A percentile compares a stretch with the other conserved stretches of the same genome.
Evolutionary conservation across 2,888 invertebrate species (phyloP).

Genomic region (Thymelicus lineola): DNA sequence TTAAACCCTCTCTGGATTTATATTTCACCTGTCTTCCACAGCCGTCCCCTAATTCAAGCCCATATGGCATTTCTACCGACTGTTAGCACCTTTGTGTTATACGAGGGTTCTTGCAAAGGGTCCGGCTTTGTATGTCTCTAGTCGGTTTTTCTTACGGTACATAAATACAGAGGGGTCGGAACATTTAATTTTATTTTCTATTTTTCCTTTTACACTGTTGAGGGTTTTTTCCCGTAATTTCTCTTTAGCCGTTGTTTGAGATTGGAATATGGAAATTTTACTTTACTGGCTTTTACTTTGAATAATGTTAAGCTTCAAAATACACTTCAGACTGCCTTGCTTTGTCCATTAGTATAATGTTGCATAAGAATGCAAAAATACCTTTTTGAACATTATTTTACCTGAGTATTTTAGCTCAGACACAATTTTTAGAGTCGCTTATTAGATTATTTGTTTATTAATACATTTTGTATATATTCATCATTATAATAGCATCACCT

Average conservation of each 20-base stretch:
- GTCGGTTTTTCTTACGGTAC: slow-evolving; percentile 53
- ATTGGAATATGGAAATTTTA: slow-evolving; percentile 35
- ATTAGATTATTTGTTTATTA: too few species aligned
- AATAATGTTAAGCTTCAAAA: slow-evolving; percentile 26
- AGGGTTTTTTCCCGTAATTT: slow-evolving; percentile 23
- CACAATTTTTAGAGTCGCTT: too few species aligned
- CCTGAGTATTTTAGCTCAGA: too few species aligned
- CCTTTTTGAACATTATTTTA: too few species aligned
- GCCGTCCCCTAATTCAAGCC: slow-evolving; percentile 68
- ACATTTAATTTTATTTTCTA: slow-evolving; percentile 38
- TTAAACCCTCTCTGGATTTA: slow-evolving; percentile 72
- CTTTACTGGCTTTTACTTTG: slow-evolving; percentile 27
- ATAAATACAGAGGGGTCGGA: slow-evolving; percentile 30
- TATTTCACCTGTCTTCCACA: slow-evolving; percentile 72
- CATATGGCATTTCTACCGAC: slow-evolving; percentile 59
- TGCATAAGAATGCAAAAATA: too few species aligned
- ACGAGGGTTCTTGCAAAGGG: slow-evolving; percentile 57
- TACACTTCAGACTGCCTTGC: slow-evolving; percentile 27
- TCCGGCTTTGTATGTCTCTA: slow-evolving; percentile 51
- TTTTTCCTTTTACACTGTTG: slow-evolving; percentile 23
- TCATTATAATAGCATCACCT: too few species aligned
- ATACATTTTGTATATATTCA: too few species aligned
- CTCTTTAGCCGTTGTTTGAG: slow-evolving; percentile 26
- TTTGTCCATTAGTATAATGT: neutral
- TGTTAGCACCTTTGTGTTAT: slow-evolving; percentile 69